Percentiles rank a stretch among this genome's conserved stretches.
Evolutionary conservation across 1,140 invertebrate species (phyloP).

Genomic region (Pogonognathellus flavescens): DNA sequence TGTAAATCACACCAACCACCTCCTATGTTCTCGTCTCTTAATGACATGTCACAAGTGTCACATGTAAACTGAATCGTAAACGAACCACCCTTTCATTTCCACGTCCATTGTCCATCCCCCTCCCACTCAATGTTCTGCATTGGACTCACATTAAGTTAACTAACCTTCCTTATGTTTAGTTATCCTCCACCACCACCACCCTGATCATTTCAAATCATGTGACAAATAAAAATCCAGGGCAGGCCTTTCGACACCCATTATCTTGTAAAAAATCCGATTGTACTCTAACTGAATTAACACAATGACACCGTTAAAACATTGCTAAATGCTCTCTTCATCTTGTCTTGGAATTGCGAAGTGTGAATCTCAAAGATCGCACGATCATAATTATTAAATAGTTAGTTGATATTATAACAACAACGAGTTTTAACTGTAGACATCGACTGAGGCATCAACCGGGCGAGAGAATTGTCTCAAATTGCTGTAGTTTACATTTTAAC

Average conservation of each 20-base stretch:
- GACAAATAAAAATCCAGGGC: slow-evolving; percentile 49
- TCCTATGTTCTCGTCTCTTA: not conserved
- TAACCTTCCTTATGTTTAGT: slow-evolving; percentile 28
- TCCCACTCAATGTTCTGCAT: slow-evolving; percentile 27
- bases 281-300: slow-evolving; percentile 50
- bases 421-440: not conserved
- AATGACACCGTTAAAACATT: slow-evolving; percentile 22
- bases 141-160: slow-evolving; percentile 23
- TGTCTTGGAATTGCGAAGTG: not conserved
- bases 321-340: slow-evolving; percentile 24
- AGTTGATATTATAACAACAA: no score
- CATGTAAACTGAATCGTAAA: slow-evolving; percentile 9
- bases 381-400: no score
- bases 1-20: not conserved
- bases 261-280: slow-evolving; percentile 38
- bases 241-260: slow-evolving; percentile 35
- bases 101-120: not conserved
- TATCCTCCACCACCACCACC: slow-evolving; percentile 23
- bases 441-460: not conserved
- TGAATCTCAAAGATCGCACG: not conserved
- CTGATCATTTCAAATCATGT: slow-evolving; percentile 43
- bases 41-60: slow-evolving; percentile 40
- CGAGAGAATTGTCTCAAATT: not conserved
- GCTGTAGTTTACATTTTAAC: not conserved
- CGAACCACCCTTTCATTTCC: slow-evolving; percentile 30